Conservation (phyloP, 2,113 vertebrate genomes). For the Myotis davidii region DNA sequence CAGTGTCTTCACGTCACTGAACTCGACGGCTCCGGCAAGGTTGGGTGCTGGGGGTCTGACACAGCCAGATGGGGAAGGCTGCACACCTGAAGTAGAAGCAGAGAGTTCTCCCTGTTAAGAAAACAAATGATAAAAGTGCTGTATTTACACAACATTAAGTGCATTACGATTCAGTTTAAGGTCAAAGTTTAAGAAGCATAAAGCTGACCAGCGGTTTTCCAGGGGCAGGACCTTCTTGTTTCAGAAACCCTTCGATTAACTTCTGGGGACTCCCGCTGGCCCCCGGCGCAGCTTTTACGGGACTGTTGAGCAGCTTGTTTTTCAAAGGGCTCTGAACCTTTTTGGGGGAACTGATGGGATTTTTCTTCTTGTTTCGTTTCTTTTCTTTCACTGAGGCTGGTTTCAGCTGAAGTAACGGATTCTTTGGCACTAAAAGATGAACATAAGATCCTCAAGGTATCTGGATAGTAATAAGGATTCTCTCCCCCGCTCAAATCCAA, state of each 20-base stretch:
- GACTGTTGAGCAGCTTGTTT: slow-evolving; percentile 86
- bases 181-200: not conserved
- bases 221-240: slow-evolving; percentile 83
- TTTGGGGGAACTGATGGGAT: slow-evolving; percentile 86
- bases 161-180: not conserved
- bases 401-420: slow-evolving; percentile 90
- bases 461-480: accelerated
- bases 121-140: not conserved
- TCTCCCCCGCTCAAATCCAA: not conserved
- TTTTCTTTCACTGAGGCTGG: slow-evolving; percentile 86
- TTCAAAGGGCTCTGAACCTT: slow-evolving; percentile 92
- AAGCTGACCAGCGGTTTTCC: slow-evolving; percentile 86
- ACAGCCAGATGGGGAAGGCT: slow-evolving; percentile 54
- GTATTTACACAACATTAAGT: not conserved
- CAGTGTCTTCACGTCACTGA: slow-evolving; percentile 93
- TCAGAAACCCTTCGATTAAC: slow-evolving; percentile 84
- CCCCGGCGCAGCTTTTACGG: slow-evolving; percentile 83
- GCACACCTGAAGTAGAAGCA: slow-evolving; percentile 85
- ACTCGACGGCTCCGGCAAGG: slow-evolving; percentile 94
- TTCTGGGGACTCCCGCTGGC: slow-evolving; percentile 87
- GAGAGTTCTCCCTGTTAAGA: slow-evolving; percentile 86
- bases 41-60: slow-evolving; percentile 87
- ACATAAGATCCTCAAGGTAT: not conserved
- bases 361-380: slow-evolving; percentile 92
- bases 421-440: slow-evolving; percentile 88